Percentiles rank a stretch among this genome's conserved stretches.
Evolutionary conservation across 2,113 vertebrate species (phyloP).

Genomic region (Numida meleagris): DNA sequence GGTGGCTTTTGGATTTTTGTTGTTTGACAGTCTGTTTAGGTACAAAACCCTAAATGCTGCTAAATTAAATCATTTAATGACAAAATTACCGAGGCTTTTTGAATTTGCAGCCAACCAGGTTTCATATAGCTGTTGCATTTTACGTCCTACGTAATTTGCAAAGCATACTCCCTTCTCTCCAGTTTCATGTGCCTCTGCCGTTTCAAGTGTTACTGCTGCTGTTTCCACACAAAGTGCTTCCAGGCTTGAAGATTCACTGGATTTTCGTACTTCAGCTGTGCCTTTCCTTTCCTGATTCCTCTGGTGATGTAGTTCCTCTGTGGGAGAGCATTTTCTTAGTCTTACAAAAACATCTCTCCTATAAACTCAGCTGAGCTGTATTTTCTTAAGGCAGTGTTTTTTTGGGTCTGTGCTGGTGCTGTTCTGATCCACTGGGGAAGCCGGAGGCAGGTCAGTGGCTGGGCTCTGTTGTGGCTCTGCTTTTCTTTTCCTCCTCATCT

Average conservation of each 20-base stretch:
- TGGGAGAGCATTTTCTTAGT: background rate
- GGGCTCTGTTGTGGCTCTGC: background rate
- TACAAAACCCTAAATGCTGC: conserved; percentile 32
- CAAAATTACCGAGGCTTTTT: conserved; percentile 44
- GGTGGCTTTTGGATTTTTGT: conserved; percentile 52
- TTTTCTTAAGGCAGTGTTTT: background rate
- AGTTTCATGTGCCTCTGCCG: background rate
- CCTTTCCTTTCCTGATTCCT: background rate
- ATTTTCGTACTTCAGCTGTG: background rate
- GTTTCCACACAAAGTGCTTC: background rate
- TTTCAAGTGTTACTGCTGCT: background rate
- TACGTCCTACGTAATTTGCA: background rate
- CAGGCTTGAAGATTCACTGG: background rate
- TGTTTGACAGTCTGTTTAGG: background rate
- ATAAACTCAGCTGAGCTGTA: accelerated
- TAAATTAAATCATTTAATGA: conserved; percentile 62
- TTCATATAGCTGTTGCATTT: background rate
- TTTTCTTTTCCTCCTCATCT: background rate
- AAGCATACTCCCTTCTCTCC: background rate
- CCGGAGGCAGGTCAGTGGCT: background rate
- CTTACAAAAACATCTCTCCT: background rate
- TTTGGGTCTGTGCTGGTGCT: accelerated
- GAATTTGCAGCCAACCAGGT: conserved; percentile 8
- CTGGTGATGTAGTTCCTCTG: accelerated
- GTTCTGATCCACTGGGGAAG: accelerated